These are phyloP conservation scores for Neomorphus geoffroyi DNA, from an alignment of 2,797 vertebrate species.

Conservation along the genomic window DNA sequence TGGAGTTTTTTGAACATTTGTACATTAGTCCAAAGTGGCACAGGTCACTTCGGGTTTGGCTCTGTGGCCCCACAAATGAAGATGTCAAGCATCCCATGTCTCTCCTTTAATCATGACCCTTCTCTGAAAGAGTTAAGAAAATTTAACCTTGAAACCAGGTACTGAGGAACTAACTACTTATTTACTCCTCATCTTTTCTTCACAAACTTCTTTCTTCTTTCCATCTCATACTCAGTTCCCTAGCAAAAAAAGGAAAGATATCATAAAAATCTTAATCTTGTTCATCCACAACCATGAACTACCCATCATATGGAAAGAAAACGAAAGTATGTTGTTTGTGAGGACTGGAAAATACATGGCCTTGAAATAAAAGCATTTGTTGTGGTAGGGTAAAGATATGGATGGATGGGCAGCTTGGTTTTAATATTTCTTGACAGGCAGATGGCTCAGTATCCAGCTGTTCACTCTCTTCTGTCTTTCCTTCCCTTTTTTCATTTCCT, in stretches of 20 bases:
- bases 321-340: not conserved
- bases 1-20: not conserved
- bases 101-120: not conserved
- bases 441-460: not conserved
- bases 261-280: not conserved
- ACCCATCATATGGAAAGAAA: not conserved
- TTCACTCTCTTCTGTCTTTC: not conserved
- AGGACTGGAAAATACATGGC: not conserved
- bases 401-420: not conserved
- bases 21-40: constrained; percentile 28
- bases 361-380: not conserved
- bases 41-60: not conserved
- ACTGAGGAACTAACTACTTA: not conserved
- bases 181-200: not conserved
- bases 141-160: not conserved
- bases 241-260: not conserved
- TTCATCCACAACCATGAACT: not conserved
- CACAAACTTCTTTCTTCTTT: not conserved
- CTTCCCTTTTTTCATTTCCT: too few relatives aligned
- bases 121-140: not conserved
- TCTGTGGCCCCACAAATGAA: not conserved
- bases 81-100: not conserved
- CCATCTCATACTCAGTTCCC: not conserved
- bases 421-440: not conserved
- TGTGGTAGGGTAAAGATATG: not conserved